Percentiles rank a stretch among this genome's conserved stretches.
phyloP scores from a whole-genome alignment of 2,113 vertebrate species.

The Myiozetetes cayanensis region DNA sequence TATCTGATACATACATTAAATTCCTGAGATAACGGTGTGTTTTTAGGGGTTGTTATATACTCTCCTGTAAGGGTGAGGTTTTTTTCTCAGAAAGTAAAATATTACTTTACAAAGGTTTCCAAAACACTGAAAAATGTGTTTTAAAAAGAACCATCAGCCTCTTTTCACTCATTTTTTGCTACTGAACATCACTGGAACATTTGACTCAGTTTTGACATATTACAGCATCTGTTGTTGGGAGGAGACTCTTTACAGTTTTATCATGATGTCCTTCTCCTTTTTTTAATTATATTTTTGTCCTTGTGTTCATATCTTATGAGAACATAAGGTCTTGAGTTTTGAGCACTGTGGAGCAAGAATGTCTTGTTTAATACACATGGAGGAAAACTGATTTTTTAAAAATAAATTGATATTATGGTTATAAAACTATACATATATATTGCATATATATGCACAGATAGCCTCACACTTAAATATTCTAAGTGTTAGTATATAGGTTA shows the following conservation, averaged over 20 bases:
- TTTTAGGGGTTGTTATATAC: not conserved
- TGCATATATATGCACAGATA: not conserved
- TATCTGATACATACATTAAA: not conserved
- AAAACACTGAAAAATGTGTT: not conserved
- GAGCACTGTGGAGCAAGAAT: not conserved
- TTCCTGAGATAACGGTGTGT: not conserved
- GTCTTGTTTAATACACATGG: not conserved
- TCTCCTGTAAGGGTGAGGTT: not conserved
- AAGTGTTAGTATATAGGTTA: not conserved
- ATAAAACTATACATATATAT: not conserved
- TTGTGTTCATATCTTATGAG: not conserved
- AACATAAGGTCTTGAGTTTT: not conserved
- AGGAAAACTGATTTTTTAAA: not conserved
- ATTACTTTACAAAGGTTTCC: not conserved
- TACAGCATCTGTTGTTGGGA: not conserved
- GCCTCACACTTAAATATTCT: not conserved
- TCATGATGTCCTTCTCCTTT: not conserved
- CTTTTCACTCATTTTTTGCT: not conserved
- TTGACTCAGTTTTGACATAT: not conserved
- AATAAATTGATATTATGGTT: not conserved
- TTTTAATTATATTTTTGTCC: not conserved
- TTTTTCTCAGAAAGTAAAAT: not conserved
- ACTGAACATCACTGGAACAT: not conserved
- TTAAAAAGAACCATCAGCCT: not conserved
- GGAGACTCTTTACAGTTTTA: not conserved